Conservation (phyloP, 1,140 invertebrate species). For the Neodiprion lecontei region DNA sequence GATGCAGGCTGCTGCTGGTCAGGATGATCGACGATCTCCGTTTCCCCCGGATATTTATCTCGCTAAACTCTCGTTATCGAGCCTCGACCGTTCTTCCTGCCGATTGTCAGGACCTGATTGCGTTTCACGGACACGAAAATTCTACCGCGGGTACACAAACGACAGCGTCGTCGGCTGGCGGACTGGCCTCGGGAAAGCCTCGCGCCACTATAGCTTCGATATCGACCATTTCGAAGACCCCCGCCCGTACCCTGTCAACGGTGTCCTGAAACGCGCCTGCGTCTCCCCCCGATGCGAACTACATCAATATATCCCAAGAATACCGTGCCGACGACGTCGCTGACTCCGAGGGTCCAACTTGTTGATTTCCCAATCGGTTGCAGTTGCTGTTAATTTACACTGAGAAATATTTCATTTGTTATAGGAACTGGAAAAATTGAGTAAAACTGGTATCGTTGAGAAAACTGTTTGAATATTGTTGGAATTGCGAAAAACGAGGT, state of each 20-base stretch:
- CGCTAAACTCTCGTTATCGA: background rate
- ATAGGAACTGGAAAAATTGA: background rate
- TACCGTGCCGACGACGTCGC: background rate
- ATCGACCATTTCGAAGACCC: slow-evolving; percentile 55
- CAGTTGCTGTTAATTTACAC: too few relatives aligned
- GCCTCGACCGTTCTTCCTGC: slow-evolving; percentile 9
- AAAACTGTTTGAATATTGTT: too few relatives aligned
- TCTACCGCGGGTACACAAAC: too few relatives aligned
- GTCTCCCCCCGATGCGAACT: background rate
- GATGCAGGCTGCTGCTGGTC: too few relatives aligned
- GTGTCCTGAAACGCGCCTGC: slow-evolving; percentile 32
- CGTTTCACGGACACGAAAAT: too few relatives aligned
- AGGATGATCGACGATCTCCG: too few relatives aligned
- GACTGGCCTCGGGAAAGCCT: slow-evolving; percentile 48
- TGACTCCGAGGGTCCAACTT: background rate
- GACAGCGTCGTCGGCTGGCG: slow-evolving; percentile 4
- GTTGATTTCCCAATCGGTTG: background rate
- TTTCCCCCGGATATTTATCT: too few relatives aligned
- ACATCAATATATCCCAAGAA: background rate
- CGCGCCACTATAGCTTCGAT: slow-evolving; percentile 56
- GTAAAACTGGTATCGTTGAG: too few relatives aligned
- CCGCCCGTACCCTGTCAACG: slow-evolving; percentile 42
- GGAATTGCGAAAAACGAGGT: too few relatives aligned
- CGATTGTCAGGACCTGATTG: background rate
- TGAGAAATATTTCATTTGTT: background rate